Evolutionary conservation across 2,797 vertebrate genomes (phyloP).

Genomic region (Melanotaenia boesemani): DNA sequence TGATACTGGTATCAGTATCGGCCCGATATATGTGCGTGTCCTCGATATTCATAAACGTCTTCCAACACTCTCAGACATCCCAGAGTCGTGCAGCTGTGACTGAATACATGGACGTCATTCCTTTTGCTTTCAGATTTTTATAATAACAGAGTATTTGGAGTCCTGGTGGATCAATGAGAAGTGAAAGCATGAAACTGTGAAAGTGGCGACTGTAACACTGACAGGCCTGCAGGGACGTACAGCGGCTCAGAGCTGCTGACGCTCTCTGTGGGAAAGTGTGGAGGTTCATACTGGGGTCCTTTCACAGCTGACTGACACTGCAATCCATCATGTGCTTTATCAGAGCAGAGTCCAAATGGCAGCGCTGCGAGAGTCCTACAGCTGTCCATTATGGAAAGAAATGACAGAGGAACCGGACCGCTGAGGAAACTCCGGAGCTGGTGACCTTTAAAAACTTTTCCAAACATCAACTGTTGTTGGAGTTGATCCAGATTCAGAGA

Average conservation of each 20-base stretch:
- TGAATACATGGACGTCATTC: too few relatives aligned
- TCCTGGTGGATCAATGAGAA: not conserved
- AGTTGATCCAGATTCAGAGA: constrained; percentile 41
- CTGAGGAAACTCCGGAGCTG: constrained; percentile 33
- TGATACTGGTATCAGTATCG: too few relatives aligned
- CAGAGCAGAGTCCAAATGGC: constrained; percentile 58
- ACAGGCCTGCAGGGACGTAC: constrained; percentile 11
- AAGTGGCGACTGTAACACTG: not conserved
- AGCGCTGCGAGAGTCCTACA: constrained; percentile 61
- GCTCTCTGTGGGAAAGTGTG: constrained; percentile 25
- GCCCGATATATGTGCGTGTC: too few relatives aligned
- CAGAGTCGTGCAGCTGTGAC: too few relatives aligned
- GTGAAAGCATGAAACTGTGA: not conserved
- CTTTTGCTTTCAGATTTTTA: too few relatives aligned
- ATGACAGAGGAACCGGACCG: constrained; percentile 26
- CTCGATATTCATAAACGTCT: too few relatives aligned
- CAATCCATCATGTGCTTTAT: constrained; percentile 75
- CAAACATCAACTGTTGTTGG: constrained; percentile 41
- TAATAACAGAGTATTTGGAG: not conserved
- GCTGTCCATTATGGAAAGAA: constrained; percentile 69
- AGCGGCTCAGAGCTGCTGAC: constrained; percentile 28
- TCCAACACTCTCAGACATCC: too few relatives aligned
- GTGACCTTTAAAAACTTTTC: constrained; percentile 60
- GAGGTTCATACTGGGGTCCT: constrained; percentile 47
- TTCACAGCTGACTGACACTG: constrained; percentile 67